Conservation (phyloP, 2,797 vertebrate genomes). For the Strix occidentalis region DNA sequence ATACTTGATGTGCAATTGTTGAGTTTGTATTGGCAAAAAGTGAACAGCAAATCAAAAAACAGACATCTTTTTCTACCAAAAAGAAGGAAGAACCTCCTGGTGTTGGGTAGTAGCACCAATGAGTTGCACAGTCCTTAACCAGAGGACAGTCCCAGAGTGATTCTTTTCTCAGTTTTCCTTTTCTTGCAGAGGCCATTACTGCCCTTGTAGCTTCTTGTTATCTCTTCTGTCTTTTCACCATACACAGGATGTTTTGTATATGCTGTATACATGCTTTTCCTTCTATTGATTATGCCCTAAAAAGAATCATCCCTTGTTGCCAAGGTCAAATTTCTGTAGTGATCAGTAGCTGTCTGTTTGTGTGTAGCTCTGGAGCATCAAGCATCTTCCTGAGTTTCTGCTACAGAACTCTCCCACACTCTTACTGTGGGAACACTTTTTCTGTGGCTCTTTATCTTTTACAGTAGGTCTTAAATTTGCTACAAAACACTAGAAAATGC, state of each 20-base stretch:
- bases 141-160: background rate
- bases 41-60: background rate
- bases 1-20: background rate
- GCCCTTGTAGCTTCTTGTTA: background rate
- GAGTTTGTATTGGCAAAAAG: background rate
- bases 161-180: background rate
- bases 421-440: background rate
- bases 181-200: background rate
- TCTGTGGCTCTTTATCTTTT: background rate
- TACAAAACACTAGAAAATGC: background rate
- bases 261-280: background rate
- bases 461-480: background rate
- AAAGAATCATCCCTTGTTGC: background rate
- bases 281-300: background rate
- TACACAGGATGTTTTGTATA: background rate
- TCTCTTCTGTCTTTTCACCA: background rate
- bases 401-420: background rate
- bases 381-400: background rate
- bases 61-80: fast-evolving
- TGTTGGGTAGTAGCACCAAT: background rate
- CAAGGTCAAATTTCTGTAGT: background rate
- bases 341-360: background rate
- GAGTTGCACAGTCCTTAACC: background rate
- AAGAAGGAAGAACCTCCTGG: background rate
- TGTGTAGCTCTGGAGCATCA: background rate